Base-by-base conservation (phyloP, 2,888 invertebrate species). In the Yponomeuta plumbellus region DNA sequence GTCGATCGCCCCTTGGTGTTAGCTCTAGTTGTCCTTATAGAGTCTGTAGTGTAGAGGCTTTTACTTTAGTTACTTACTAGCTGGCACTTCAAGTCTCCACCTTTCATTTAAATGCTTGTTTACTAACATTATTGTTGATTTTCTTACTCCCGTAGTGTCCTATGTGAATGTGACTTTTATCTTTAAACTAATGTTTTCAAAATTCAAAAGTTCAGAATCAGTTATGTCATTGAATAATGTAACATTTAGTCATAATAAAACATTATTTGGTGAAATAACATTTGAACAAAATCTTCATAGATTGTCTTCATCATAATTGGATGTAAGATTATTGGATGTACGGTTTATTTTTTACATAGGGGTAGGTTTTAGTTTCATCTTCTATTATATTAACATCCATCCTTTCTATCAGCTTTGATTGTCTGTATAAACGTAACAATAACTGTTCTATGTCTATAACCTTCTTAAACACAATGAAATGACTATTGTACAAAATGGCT, bases 41-140 rank as follows among this genome's bases (percentile, higher is more conserved):
- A 76, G 70, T 81, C 21, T 63, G 65, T 88, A 86, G 86, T 66
- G 69, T 88, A 86, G 88, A 70, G 56, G 90, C 90, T 91, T 91
- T 73, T 76, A 84, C 44, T 87, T 88, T 69, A 68, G 81, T 88
- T 85, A 69, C 72, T 86, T 90, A 81, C 79, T 90, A 91, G 91
- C 85, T 86, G 85, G 91, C 91, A 91, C 91, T 88, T 85, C 76
- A 83, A 83, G 84, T 80, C 75, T 80, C 80, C 90, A 91, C 90
- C 78, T 81, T 86, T 90, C 74, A 78, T 83, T 89, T 86, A 71
- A 71, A 82, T 72, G 80, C 83, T 81, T 83, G 75, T 70, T 83
- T 85, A 83, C 78, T 81, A 74, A 71, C 80, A 73, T 79, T 73
- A 71, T 68, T 66, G 69, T 70, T 75, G 68, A 66, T 79, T 81